Percentiles rank a stretch among this genome's conserved stretches.
Conservation (phyloP, 2,113 vertebrate genomes). For the Dinomys branickii region DNA sequence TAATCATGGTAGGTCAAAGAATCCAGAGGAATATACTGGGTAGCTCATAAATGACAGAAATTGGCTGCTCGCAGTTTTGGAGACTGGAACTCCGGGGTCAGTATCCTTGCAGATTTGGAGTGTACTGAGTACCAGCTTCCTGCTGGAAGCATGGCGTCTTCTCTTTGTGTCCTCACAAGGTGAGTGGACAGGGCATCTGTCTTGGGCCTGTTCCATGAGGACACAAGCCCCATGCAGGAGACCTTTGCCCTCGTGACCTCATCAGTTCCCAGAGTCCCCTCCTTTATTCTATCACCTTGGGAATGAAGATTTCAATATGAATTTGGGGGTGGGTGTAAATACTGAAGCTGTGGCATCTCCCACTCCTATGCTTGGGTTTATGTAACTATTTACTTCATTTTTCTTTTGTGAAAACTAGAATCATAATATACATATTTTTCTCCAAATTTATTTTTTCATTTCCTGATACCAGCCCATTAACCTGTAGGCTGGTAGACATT, state of each 20-base stretch:
- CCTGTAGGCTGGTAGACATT: neutral
- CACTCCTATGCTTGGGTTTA: neutral
- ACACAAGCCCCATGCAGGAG: neutral
- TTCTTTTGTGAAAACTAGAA: neutral
- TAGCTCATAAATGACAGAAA: neutral
- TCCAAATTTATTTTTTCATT: neutral
- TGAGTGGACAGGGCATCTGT: neutral
- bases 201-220: neutral
- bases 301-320: neutral
- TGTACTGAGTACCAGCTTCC: neutral
- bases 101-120: too few species aligned
- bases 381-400: neutral
- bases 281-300: neutral
- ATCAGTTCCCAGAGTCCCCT: neutral
- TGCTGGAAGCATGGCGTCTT: neutral
- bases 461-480: neutral
- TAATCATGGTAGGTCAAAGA: neutral
- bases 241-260: neutral
- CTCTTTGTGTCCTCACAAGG: neutral
- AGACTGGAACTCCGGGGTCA: neutral
- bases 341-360: neutral
- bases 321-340: neutral
- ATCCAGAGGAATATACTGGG: neutral
- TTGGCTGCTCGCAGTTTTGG: neutral
- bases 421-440: neutral